phyloP scores from a whole-genome alignment of 2,888 invertebrate species.

The Oxyscelio sp. region DNA sequence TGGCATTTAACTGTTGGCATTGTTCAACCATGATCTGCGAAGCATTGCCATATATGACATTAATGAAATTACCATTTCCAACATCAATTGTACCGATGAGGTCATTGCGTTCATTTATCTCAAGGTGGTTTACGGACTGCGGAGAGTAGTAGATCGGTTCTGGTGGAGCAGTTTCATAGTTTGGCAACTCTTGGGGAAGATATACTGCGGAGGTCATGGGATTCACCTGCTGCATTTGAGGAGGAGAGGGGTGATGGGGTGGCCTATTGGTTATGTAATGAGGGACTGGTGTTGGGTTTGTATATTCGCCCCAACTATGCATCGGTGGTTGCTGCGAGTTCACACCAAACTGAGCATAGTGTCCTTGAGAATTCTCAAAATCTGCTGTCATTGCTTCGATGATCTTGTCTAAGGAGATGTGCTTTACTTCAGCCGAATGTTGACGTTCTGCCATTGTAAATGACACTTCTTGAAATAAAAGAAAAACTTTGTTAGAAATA shows the following conservation, averaged over 20 bases:
- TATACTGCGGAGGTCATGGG: slow-evolving; percentile 81
- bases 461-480: slow-evolving; percentile 28
- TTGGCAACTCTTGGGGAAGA: slow-evolving; percentile 81
- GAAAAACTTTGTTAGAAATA: too few species aligned
- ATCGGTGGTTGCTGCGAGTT: slow-evolving; percentile 85
- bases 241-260: too few species aligned
- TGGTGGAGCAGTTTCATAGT: slow-evolving; percentile 76
- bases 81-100: slow-evolving; percentile 87
- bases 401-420: slow-evolving; percentile 89
- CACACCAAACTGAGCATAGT: slow-evolving; percentile 90
- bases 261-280: slow-evolving; percentile 80
- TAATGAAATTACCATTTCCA: slow-evolving; percentile 88
- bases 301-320: slow-evolving; percentile 86
- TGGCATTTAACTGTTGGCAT: slow-evolving; percentile 83
- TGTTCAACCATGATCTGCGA: slow-evolving; percentile 86
- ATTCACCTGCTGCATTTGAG: slow-evolving; percentile 74
- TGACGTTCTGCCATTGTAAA: slow-evolving; percentile 81
- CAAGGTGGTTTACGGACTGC: slow-evolving; percentile 84
- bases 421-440: slow-evolving; percentile 83
- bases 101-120: slow-evolving; percentile 86
- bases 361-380: slow-evolving; percentile 90
- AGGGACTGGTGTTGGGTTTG: slow-evolving; percentile 79
- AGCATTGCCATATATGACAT: slow-evolving; percentile 87
- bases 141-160: slow-evolving; percentile 85
- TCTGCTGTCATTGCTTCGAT: slow-evolving; percentile 91